These are phyloP conservation scores for Tautogolabrus adspersus DNA, from an alignment of 2,113 vertebrate species.

Conservation along the genomic window DNA sequence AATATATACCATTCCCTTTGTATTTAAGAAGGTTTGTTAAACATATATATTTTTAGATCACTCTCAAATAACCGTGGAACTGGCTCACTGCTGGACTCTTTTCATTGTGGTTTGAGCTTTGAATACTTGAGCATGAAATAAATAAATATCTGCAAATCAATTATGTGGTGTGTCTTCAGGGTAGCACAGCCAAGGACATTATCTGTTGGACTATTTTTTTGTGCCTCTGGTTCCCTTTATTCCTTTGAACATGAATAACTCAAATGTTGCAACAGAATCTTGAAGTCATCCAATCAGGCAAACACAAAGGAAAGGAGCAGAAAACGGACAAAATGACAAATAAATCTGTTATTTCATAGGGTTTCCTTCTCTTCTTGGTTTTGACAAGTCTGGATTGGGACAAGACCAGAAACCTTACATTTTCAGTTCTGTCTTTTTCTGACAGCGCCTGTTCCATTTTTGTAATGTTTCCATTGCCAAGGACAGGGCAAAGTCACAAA, in stretches of 20 bases:
- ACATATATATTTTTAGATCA: slow-evolving; percentile 44
- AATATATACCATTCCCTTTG: slow-evolving; percentile 50
- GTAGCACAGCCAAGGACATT: slow-evolving; percentile 70
- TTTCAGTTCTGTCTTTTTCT: slow-evolving; percentile 5
- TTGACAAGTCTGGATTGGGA: slow-evolving; percentile 27
- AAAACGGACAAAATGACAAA: slow-evolving; percentile 36
- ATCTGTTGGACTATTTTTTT: slow-evolving; percentile 71
- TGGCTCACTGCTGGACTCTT: slow-evolving; percentile 40
- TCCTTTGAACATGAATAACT: slow-evolving; percentile 73
- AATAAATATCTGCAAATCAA: slow-evolving; percentile 74
- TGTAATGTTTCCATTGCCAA: slow-evolving; percentile 71
- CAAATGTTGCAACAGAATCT: slow-evolving; percentile 58
- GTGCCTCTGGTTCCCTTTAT: slow-evolving; percentile 57
- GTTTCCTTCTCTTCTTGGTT: slow-evolving; percentile 24
- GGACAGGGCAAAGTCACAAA: slow-evolving; percentile 59
- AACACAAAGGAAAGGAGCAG: slow-evolving; percentile 27
- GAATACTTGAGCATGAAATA: slow-evolving; percentile 63
- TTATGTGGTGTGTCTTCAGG: slow-evolving; percentile 64
- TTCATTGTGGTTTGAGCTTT: slow-evolving; percentile 20
- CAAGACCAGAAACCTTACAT: slow-evolving; percentile 28
- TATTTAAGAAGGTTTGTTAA: slow-evolving; percentile 47
- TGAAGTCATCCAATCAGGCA: slow-evolving; percentile 67
- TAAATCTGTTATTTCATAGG: slow-evolving; percentile 47
- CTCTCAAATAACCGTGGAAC: slow-evolving; percentile 51
- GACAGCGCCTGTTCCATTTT: slow-evolving; percentile 53